Conservation (phyloP, 2,797 vertebrate genomes). For the Acipenser ruthenus region DNA sequence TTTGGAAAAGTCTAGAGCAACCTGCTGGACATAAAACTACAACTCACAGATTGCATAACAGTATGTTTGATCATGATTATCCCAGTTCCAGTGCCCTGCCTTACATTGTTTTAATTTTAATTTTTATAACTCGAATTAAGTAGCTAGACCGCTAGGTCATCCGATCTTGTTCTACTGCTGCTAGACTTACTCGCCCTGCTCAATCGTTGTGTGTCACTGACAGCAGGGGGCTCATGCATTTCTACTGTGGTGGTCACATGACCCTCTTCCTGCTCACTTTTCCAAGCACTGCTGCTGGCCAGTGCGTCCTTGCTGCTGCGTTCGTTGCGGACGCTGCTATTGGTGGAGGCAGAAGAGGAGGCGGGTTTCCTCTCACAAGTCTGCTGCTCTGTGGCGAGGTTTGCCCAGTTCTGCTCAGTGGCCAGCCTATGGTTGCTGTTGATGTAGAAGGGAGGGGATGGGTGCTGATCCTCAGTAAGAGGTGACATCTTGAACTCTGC, state of each 20-base stretch:
- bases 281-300: conserved; percentile 35
- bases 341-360: conserved; percentile 41
- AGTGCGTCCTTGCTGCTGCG: conserved; percentile 30
- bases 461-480: conserved; percentile 29
- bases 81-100: conserved; percentile 14
- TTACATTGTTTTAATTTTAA: conserved; percentile 1
- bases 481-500: conserved; percentile 35
- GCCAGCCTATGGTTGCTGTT: conserved; percentile 36
- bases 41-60: conserved; percentile 56
- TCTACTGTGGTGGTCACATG: conserved; percentile 55
- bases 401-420: conserved; percentile 68
- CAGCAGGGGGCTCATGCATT: conserved; percentile 64
- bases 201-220: conserved; percentile 52
- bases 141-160: conserved; percentile 76
- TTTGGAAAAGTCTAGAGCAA: conserved; percentile 9
- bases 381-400: conserved; percentile 52
- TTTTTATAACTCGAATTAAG: neutral
- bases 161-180: conserved; percentile 65
- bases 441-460: conserved; percentile 45
- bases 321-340: conserved; percentile 40
- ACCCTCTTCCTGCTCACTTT: conserved; percentile 42
- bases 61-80: conserved; percentile 30
- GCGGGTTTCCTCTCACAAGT: conserved; percentile 39
- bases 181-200: conserved; percentile 68
- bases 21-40: conserved; percentile 30